phyloP scores from a whole-genome alignment of 2,888 invertebrate species.

The Rhogogaster chlorosoma region DNA sequence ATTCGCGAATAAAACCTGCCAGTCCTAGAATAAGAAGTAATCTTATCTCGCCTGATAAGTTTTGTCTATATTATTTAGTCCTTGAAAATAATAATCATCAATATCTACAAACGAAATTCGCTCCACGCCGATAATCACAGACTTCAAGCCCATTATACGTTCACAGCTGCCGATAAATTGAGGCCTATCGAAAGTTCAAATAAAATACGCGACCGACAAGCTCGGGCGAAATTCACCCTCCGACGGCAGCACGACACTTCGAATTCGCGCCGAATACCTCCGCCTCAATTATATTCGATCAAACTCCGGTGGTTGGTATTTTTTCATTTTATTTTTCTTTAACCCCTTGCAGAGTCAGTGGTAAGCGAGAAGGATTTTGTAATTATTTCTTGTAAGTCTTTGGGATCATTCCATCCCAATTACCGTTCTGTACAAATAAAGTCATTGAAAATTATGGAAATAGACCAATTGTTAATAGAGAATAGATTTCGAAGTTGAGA shows the following conservation, averaged over 20 bases:
- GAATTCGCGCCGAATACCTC: slow-evolving; percentile 26
- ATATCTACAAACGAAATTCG: slow-evolving; percentile 24
- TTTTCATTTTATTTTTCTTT: neutral
- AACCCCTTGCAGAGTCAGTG: neutral
- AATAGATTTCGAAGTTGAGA: neutral
- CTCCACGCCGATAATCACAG: slow-evolving; percentile 11
- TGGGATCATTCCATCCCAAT: slow-evolving; percentile 4
- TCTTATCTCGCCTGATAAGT: neutral
- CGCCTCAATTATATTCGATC: slow-evolving; percentile 44
- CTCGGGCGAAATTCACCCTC: slow-evolving; percentile 31
- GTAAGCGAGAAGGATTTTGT: neutral
- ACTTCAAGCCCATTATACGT: slow-evolving; percentile 12
- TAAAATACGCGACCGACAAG: slow-evolving; percentile 32
- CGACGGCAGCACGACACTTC: slow-evolving; percentile 23
- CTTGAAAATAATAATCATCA: slow-evolving; percentile 6
- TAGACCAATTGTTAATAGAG: neutral
- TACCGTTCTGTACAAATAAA: neutral
- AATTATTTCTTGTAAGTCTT: slow-evolving; percentile 18
- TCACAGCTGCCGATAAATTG: slow-evolving; percentile 42
- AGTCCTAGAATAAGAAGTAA: neutral
- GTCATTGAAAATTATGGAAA: neutral
- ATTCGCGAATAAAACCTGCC: neutral
- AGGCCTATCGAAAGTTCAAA: slow-evolving; percentile 41
- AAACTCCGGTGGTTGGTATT: neutral
- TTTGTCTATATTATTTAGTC: neutral